These are phyloP conservation scores for Tuberolachnus salignus DNA, from an alignment of 2,888 invertebrate species.

Conservation along the genomic window DNA sequence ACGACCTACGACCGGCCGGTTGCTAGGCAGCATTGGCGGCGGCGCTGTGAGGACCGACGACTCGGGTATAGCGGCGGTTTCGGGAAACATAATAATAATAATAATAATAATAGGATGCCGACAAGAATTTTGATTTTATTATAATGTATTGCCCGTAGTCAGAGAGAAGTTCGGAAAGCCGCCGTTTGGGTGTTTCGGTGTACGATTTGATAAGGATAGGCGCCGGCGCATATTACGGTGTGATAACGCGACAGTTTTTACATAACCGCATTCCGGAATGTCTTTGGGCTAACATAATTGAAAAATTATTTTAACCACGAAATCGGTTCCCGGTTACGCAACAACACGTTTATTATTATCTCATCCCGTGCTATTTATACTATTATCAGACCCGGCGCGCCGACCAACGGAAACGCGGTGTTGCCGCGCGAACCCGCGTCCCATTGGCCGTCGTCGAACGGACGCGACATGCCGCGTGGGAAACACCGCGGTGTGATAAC, in stretches of 20 bases:
- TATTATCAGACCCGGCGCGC: conserved; percentile 29
- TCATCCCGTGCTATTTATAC: conserved; percentile 14
- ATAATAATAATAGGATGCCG: too few species aligned
- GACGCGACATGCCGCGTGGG: neutral
- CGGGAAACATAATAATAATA: too few species aligned
- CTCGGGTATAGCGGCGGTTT: too few species aligned
- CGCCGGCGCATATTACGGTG: neutral
- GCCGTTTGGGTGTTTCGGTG: neutral
- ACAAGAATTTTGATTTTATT: neutral
- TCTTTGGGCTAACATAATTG: neutral
- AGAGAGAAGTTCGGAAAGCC: neutral
- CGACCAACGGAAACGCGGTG: conserved; percentile 21
- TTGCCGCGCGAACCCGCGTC: neutral
- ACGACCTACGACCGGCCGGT: neutral
- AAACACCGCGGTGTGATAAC: neutral
- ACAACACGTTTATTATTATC: too few species aligned
- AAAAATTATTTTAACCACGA: conserved; percentile 14
- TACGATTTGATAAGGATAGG: neutral
- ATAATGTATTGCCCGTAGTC: neutral
- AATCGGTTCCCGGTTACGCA: too few species aligned
- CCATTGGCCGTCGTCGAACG: neutral
- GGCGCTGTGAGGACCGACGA: too few species aligned
- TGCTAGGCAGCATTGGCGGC: neutral
- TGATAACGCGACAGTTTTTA: conserved; percentile 11
- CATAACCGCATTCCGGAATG: neutral